A percentile compares a stretch with the other conserved stretches of the same genome.
Conservation (phyloP, 2,797 vertebrate species). For the Selene dorsalis region DNA sequence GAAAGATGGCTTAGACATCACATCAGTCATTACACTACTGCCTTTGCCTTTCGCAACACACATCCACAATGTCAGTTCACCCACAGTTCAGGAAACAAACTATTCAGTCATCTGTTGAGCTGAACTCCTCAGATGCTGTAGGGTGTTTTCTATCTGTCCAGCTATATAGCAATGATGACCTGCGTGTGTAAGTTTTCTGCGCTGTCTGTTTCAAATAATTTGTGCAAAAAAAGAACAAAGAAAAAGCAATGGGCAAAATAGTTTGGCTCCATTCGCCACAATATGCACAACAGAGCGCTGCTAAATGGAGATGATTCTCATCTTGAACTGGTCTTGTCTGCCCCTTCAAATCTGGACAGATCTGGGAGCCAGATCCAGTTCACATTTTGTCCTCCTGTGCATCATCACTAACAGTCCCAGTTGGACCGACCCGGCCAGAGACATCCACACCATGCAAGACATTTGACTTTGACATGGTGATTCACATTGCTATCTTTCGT, state of each 20-base stretch:
- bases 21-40: not conserved
- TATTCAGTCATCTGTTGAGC: slow-evolving; percentile 13
- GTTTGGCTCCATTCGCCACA: slow-evolving; percentile 11
- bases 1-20: not conserved
- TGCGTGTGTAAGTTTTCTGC: not conserved
- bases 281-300: slow-evolving; percentile 12
- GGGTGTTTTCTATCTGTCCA: not conserved
- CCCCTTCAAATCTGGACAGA: slow-evolving; percentile 22
- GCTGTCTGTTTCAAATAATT: not conserved
- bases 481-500: not conserved
- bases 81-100: slow-evolving; percentile 4
- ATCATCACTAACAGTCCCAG: slow-evolving; percentile 17
- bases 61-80: not conserved
- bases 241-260: not conserved
- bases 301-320: slow-evolving; percentile 25
- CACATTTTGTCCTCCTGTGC: slow-evolving; percentile 14
- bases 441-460: not conserved
- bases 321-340: slow-evolving; percentile 8
- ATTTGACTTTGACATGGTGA: not conserved
- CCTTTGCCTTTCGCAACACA: not conserved
- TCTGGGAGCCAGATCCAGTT: slow-evolving; percentile 28
- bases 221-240: not conserved
- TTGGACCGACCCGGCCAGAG: not conserved
- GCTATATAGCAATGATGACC: not conserved
- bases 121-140: slow-evolving; percentile 2